Evolutionary conservation across 2,113 vertebrate genomes (phyloP), one percentile per base, ranked within the genome.

Genomic region (Notechis scutatus): DNA sequence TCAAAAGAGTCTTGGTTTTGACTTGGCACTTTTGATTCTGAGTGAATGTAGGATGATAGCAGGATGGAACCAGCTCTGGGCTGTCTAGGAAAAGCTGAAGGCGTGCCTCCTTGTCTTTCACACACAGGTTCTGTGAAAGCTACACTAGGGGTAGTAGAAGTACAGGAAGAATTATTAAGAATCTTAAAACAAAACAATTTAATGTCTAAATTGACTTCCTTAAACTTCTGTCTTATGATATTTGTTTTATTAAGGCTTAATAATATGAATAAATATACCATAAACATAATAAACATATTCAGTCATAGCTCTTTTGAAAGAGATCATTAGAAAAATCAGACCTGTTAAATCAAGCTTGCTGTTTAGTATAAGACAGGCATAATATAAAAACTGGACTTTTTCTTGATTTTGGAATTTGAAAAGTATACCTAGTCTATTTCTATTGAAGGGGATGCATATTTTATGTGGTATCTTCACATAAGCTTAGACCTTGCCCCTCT

Each of bases 61-160:
- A 98, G 98, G 98, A 98, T 97, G 95, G 98, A 97, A 97, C 98
- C 98, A 97, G 97, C 97, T 97, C 98, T 97, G 97, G 97, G 97
- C 97, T 98, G 98, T 97, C 97, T 98, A 98, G 97, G 98, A 98
- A 98, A 98, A 98, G 98, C 97, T 97, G 98, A 98, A 98, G 98
- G 98, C 97, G 98, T 97, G 97, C 98, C 98, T 97, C 98, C 98
- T 98, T 97, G 97, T 98, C 98, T 98, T 98, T 97, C 98, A 97
- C 98, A 98, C 98, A 98, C 98, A 98, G 98, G 98, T 97, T 99
- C 98, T 98, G 98, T 98, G 97, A 98, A 98, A 98, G 98, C 99
- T 99, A 99, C 98, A 99, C 99, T 99, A 99, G 99, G 98, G 98
- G 98, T 98, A 98, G 98, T 96, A 99, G 98, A 98, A 97, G 98